Evolutionary conservation across 2,888 invertebrate genomes (phyloP), one percentile per base, ranked within the genome.

Genomic region (Imbricaverruca yamaguchii): DNA sequence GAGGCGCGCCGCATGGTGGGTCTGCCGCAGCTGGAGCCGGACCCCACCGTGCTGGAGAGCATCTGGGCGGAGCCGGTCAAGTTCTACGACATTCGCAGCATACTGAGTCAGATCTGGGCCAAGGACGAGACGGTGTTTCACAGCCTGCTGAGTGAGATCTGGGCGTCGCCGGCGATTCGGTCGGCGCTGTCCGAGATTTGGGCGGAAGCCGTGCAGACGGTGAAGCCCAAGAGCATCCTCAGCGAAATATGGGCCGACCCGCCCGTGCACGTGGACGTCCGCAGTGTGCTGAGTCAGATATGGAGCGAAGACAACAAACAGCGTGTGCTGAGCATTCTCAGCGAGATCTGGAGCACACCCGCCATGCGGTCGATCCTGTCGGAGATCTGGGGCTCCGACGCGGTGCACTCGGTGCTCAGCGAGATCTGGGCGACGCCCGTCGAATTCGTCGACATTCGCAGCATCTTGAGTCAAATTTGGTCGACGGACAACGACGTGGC

Each of bases 21-120:
- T 39, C 39, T 39, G 13, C 69, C 69, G 18, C 15, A n/a, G 3
- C n/a, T 7, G 39, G 0, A 9, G 13, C 39, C 39, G 8, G 39
- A 69, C 9, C 65, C 65, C 10, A 65, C 65, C 11, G n/a, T 23
- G 65, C 74, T 74, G 10, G 53, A 74, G 55, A 15, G 2, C 2
- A 74, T 74, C 53, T 74, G 74, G 74, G 8, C 13, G 2, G 74
- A 74, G 9, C 55, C 74, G 21, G 53, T 74, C 9, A 18, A 74
- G 74, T 74, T 53, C 55, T 3, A 74, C 55, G 74, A 74, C 21
- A 12, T 74, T 9, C 53, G 74, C 21, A 74, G 74, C 53, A 74
- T 74, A 8, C 55, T 74, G 21, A 74, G 74, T 21, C 74, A 74
- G n/a, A 74, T 74, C 55, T 74, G 74, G 74, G 74, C 74, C 7